phyloP scores from a whole-genome alignment of 2,888 invertebrate species.

The Acanthosepion lycidas region DNA sequence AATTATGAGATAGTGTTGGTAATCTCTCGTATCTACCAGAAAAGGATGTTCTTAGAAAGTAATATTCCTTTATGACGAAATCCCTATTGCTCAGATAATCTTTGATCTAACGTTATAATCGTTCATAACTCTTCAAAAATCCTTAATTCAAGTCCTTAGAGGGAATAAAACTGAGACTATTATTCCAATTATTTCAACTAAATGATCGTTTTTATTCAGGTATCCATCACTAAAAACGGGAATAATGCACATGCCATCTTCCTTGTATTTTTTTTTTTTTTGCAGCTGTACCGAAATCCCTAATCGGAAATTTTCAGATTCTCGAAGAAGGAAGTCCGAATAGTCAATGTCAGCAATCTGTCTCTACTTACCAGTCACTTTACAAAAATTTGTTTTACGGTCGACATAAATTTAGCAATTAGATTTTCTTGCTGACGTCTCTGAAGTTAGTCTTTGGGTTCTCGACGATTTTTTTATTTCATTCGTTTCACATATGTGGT shows the following conservation, averaged over 20 bases:
- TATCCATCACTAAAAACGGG: not conserved
- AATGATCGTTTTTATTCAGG: not conserved
- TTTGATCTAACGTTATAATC: not conserved
- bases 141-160: not conserved
- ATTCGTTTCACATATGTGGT: not conserved
- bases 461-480: not conserved
- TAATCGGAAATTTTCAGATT: conserved; percentile 2
- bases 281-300: not conserved
- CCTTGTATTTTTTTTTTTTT: not conserved
- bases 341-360: not conserved
- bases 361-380: not conserved
- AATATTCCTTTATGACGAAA: not conserved
- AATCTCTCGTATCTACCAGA: too few species aligned
- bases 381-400: not conserved
- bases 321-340: not conserved
- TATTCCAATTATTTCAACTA: not conserved
- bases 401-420: not conserved
- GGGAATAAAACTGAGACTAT: not conserved
- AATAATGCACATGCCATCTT: not conserved
- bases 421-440: not conserved
- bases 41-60: too few species aligned
- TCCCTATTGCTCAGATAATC: not conserved
- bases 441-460: not conserved
- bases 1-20: too few species aligned
- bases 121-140: not conserved